Conservation (phyloP, 2,797 vertebrate genomes). For the Enteromius paludinosus region DNA sequence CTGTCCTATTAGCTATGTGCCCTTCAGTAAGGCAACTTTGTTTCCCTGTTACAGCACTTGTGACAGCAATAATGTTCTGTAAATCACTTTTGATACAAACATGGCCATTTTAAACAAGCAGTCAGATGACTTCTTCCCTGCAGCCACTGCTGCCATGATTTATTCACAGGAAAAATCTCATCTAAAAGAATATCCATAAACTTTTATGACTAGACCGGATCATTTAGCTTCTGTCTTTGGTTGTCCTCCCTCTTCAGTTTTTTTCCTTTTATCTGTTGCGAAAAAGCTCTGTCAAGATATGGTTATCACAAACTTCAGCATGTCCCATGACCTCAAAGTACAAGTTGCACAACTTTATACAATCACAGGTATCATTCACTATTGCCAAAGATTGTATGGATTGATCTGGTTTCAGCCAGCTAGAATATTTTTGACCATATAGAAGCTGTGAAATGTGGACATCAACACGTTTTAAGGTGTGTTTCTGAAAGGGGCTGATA, state of each 20-base stretch:
- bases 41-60: background rate
- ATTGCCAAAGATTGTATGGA: constrained; percentile 26
- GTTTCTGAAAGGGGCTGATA: constrained; percentile 8
- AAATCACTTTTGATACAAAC: constrained; percentile 10
- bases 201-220: background rate
- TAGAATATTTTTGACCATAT: constrained; percentile 41
- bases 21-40: background rate
- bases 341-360: constrained; percentile 38
- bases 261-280: background rate
- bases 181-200: constrained; percentile 22
- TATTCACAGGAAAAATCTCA: background rate
- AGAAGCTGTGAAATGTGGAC: background rate
- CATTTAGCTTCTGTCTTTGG: background rate
- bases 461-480: constrained; percentile 30
- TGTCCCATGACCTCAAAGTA: constrained; percentile 21
- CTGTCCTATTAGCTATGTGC: background rate
- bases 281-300: background rate
- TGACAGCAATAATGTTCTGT: constrained; percentile 1
- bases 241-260: background rate
- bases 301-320: constrained; percentile 18
- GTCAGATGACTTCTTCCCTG: background rate
- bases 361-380: constrained; percentile 14
- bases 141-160: background rate
- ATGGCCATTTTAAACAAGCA: background rate
- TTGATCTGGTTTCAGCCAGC: constrained; percentile 45